phyloP scores from a whole-genome alignment of 2,113 vertebrate species.

The Taurulus bubalis region DNA sequence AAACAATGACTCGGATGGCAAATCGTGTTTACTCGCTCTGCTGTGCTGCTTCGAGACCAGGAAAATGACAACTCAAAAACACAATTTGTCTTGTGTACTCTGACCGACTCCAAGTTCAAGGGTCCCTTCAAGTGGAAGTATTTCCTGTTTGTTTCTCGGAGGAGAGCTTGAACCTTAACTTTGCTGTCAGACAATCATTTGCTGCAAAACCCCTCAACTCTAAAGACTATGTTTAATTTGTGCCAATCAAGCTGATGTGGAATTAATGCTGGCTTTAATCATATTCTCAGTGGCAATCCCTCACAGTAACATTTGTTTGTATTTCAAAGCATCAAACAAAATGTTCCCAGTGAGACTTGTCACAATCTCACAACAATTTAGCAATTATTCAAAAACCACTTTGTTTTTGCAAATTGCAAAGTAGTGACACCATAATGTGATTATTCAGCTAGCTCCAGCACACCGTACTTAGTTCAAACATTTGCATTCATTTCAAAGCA shows the following conservation, averaged over 20 bases:
- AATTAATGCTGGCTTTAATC: background rate
- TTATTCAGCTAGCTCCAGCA: conserved; percentile 11
- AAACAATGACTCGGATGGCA: conserved; percentile 34
- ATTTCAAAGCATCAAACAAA: conserved; percentile 4
- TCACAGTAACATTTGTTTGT: background rate
- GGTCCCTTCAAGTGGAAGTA: conserved; percentile 39
- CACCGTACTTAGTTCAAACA: background rate
- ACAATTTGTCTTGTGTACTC: conserved; percentile 36
- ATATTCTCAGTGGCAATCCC: background rate
- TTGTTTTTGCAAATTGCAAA: conserved; percentile 24
- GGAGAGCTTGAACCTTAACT: background rate
- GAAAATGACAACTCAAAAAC: conserved; percentile 25
- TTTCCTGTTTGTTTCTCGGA: conserved; percentile 63
- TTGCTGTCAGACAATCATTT: conserved; percentile 1
- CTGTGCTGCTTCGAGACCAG: conserved; percentile 25
- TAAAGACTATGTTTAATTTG: background rate
- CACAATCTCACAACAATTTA: background rate
- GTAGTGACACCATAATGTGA: background rate
- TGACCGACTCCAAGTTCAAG: conserved; percentile 47
- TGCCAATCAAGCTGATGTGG: background rate
- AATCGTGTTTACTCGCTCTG: conserved; percentile 45
- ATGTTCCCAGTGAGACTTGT: background rate
- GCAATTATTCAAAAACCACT: background rate
- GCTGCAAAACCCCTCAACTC: background rate
- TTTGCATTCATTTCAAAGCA: conserved; percentile 21